Percentiles rank a stretch among this genome's conserved stretches.
Evolutionary conservation across 2,888 invertebrate genomes (phyloP).

Genomic region (Podotricha telesiphe): DNA sequence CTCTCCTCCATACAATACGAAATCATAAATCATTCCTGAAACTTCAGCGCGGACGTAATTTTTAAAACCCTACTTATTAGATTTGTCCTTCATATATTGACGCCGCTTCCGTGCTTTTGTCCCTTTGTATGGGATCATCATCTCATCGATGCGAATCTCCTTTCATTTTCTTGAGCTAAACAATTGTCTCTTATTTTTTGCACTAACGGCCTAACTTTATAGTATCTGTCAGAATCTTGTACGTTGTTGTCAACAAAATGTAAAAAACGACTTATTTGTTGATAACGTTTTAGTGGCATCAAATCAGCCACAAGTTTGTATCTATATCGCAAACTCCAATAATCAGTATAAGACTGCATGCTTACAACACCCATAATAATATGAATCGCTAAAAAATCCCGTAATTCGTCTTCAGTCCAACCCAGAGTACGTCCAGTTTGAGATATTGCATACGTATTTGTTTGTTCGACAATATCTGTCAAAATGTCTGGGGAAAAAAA

Average conservation of each 20-base stretch:
- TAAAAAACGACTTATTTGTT: background rate
- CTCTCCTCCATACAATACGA: background rate
- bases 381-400: conserved; percentile 1
- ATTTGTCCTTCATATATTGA: no score
- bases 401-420: background rate
- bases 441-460: background rate
- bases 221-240: conserved; percentile 36
- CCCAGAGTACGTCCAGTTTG: background rate
- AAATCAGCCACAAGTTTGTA: background rate
- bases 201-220: conserved; percentile 36
- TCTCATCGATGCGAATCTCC: no score
- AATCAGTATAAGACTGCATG: background rate
- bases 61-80: conserved; percentile 38
- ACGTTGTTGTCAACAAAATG: conserved; percentile 3
- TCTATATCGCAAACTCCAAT: background rate
- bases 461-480: background rate
- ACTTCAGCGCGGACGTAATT: conserved; percentile 3
- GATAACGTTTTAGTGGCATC: background rate
- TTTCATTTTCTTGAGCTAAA: no score
- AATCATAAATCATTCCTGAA: background rate
- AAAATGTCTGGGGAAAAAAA: background rate
- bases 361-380: background rate
- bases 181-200: conserved; percentile 41
- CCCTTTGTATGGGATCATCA: no score
- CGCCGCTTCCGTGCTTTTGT: no score